Evolutionary conservation across 2,797 vertebrate genomes (phyloP), one percentile per base, ranked within the genome.

Genomic region (Botia kubotai): DNA sequence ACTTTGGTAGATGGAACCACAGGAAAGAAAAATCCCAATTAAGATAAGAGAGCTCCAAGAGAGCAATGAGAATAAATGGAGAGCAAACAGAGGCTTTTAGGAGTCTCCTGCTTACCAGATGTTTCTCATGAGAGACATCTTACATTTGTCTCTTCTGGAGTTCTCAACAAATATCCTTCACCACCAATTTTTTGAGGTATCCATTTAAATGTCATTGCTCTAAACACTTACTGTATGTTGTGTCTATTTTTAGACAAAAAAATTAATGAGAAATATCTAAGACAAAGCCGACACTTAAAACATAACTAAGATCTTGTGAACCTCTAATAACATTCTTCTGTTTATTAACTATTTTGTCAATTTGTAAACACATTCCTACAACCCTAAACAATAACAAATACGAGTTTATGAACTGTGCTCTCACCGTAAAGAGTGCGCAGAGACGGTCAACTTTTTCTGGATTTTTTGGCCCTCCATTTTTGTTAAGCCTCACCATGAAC

Each of bases 401-500:
- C 5, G 29, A 66, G 52, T 14, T 57, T 36, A 53, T 21, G 13
- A 33, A 43, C 16, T 46, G 19, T 12, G 2, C 13, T 79, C 52
- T 87, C 95, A 99, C 98, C 91, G 98, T 99, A 91, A 99, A 99
- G 85, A 99, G 95, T 2, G 97, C 97, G 84, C 97, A 98, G 88
- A 99, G 95, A 58, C 97, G 96, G 84, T 99, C 98, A 19, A 96
- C 95, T 89, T 99, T 99, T 93, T 99, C 98, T 0, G 96, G 97
- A 85, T 98, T 99, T 92, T 97, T 97, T 87, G 98, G 97, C 80
- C 97, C 97, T 89, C 98, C 98, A 0, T 97, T 99, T 94, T 99
- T 99, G 93, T 99, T 99, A 81, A 99, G 93, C 89, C 95, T 97
- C 91, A 98, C 97, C 95, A 99, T 96, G 90, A 99, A 99, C 89